Conservation (phyloP, 2,797 vertebrate species). For the Tragopan temminckii region DNA sequence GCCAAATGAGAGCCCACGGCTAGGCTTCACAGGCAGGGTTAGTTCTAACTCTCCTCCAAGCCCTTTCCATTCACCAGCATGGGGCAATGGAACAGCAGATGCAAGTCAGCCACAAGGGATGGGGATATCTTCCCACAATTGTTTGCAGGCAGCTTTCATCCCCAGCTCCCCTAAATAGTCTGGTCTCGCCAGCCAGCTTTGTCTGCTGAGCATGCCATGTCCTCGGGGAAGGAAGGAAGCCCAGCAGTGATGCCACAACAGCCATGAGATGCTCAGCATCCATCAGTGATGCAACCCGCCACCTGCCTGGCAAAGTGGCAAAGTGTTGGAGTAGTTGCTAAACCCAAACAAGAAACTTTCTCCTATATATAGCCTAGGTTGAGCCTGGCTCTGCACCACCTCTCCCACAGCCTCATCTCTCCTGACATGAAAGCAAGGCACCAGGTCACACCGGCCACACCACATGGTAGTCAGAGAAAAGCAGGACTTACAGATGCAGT, state of each 20-base stretch:
- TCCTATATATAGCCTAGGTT: not conserved
- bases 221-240: not conserved
- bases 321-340: not conserved
- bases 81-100: not conserved
- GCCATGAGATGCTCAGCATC: too few relatives aligned
- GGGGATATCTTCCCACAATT: not conserved
- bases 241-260: not conserved
- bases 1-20: not conserved
- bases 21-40: not conserved
- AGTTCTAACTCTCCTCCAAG: not conserved
- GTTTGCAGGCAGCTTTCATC: not conserved
- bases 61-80: not conserved
- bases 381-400: not conserved
- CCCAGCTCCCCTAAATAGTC: not conserved
- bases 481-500: constrained; percentile 88
- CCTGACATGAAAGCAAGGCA: not conserved
- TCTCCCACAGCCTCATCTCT: not conserved
- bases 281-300: not conserved
- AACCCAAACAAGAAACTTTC: not conserved
- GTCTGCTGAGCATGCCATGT: too few relatives aligned
- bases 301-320: not conserved
- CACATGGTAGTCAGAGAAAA: too few relatives aligned
- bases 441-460: too few relatives aligned
- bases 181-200: not conserved
- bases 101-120: not conserved